Base-by-base conservation (phyloP, 2,113 vertebrate genomes). In the Brienomyrus longianalis region DNA sequence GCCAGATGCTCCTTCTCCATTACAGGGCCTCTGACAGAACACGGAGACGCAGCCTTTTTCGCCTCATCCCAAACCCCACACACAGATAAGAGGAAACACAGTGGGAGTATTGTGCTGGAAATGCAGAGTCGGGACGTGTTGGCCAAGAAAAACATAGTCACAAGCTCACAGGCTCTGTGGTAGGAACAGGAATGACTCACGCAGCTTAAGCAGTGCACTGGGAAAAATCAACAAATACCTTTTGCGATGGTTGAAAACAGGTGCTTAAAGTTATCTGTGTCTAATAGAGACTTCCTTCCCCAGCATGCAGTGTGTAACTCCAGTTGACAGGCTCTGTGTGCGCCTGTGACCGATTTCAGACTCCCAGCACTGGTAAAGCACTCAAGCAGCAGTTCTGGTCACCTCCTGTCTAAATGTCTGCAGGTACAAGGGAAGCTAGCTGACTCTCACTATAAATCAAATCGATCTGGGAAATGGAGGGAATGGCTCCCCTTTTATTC, bases 201-300 rank as follows among this genome's bases (percentile, higher is more conserved):
- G 1, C 50, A 59, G 54, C 86, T 5, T 62, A 45, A 88, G 54
- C 45, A 56, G 52, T 62, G 54, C 35, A 11, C 86, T 88, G 56
- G 35, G 35, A 35, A 62, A 62, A 43, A 88, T 66, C 52, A 88
- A 45, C 43, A 43, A 62, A 59, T 47, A 62, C 52, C 17, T 88
- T 62, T 88, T 45, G 56, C 87, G 62, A 31, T 45, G 86, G 52
- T 62, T 62, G 56, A 88, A 62, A 88, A 45, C 86, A 88, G 86
- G 86, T 62, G 52, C 86, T 88, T 43, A 45, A 66, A 88, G 35
- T 88, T 66, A 88, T 88, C 86, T 66, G 56, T 88, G 86, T 31
- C 52, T 88, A 62, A 59, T 62, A 62, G 54, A 88, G 35, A 62
- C 86, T 88, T 88, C 86, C 86, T 66, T 66, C 54, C 86, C 10